Base-by-base conservation (phyloP, 2,888 invertebrate genomes). In the Agrochola macilenta region DNA sequence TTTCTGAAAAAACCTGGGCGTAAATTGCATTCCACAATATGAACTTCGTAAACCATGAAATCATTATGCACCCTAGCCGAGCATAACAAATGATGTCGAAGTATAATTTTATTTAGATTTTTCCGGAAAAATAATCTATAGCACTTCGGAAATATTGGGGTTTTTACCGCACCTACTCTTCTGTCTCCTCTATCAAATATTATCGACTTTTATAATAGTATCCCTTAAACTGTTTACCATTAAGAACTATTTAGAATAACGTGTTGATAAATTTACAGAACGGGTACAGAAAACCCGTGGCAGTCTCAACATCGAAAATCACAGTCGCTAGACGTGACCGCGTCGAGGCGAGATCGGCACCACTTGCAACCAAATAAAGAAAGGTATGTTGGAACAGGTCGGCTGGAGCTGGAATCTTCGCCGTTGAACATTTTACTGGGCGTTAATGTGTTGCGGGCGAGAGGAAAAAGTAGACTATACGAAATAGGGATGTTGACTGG, bases 281-380 rank as follows among this genome's bases (percentile, higher is more conserved):
- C 91, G 80, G 89, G 88, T 58, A 92, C 88, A 90, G 96, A 95
- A 39, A 92, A 94, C 43, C 94, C 95, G 26, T 95, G 96, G 95
- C 95, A 95, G 90, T 90, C 94, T 9, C 97, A 97, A 89, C 98
- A 98, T 91, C 97, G 98, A 79, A 98, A 98, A 95, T 98, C 98
- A 23, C 98, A 98, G 91, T 98, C 98, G 17, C 95, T 98, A 57
- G 98, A 98, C 93, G 98, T 96, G 79, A 98, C 85, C 95, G 98
- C 96, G 9, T 91, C 95, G 49, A 88, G 95, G 8, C 88, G 94
- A 17, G 96, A 96, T 81, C 83, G 95, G 26, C 96, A 95, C 46
- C 96, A 96, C 86, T 90, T 95, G 73, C 96, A 95, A 83, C 91
- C 95, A 1, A 91, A 94, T 30, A 97, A 95, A 89, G 97, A 96